These are phyloP conservation scores for Chironomus striatipennis DNA, from an alignment of 1,140 invertebrate species.

Conservation along the genomic window DNA sequence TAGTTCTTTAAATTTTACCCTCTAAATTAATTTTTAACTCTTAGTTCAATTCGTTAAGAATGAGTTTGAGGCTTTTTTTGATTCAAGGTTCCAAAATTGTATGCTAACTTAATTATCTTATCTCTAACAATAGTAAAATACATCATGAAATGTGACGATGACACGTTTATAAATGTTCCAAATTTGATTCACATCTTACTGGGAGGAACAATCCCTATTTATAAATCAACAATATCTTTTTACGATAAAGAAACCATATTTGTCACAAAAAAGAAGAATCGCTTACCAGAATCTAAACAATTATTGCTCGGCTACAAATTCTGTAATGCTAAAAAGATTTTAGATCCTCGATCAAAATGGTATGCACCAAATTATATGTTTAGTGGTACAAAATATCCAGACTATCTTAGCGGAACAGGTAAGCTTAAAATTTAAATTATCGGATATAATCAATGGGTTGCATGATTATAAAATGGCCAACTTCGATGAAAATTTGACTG, in stretches of 20 bases:
- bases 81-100: too few relatives aligned
- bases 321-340: constrained; percentile 61
- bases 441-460: too few relatives aligned
- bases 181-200: constrained; percentile 44
- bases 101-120: constrained; percentile 27
- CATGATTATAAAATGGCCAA: too few relatives aligned
- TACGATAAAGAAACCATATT: constrained; percentile 31
- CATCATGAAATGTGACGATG: constrained; percentile 77
- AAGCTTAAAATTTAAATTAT: too few relatives aligned
- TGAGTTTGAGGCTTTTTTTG: too few relatives aligned
- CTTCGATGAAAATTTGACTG: too few relatives aligned
- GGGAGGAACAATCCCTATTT: constrained; percentile 37
- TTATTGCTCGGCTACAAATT: constrained; percentile 64
- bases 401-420: constrained; percentile 70
- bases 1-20: too few relatives aligned
- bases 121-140: constrained; percentile 44
- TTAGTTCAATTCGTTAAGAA: too few relatives aligned
- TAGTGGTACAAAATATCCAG: constrained; percentile 64
- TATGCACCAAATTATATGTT: constrained; percentile 76
- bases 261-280: constrained; percentile 30
- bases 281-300: constrained; percentile 36
- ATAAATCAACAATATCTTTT: constrained; percentile 36
- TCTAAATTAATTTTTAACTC: too few relatives aligned
- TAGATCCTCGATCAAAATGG: constrained; percentile 68
- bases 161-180: constrained; percentile 71